A percentile compares a stretch with the other conserved stretches of the same genome.
These are phyloP conservation scores for Rattus rattus DNA, from an alignment of 2,113 vertebrate genomes.

Conservation along the genomic window DNA sequence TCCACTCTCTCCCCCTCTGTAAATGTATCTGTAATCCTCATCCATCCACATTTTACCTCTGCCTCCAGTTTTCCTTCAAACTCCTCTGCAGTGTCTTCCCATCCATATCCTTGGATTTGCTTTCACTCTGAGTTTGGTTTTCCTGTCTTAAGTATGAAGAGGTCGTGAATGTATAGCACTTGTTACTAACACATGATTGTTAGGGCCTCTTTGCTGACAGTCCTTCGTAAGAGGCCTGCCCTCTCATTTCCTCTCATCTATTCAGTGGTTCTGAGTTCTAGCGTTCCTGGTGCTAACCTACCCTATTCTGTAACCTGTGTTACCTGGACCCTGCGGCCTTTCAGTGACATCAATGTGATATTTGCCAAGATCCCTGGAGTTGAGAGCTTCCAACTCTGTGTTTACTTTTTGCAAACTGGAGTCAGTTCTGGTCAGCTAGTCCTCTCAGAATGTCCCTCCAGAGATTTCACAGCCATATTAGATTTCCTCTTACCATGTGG, in stretches of 20 bases:
- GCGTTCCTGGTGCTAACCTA: not conserved
- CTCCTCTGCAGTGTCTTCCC: not conserved
- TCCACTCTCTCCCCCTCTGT: not conserved
- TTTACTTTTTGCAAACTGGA: not conserved
- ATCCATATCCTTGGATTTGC: not conserved
- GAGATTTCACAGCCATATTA: not conserved
- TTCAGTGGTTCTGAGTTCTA: too few relatives aligned
- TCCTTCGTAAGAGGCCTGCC: not conserved
- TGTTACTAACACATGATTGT: not conserved
- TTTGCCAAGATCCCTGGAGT: not conserved
- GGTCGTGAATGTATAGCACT: not conserved
- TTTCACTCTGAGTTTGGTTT: not conserved
- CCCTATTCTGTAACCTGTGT: not conserved
- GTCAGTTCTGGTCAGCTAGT: not conserved
- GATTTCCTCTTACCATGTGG: not conserved
- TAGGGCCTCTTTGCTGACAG: not conserved
- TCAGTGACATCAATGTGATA: not conserved
- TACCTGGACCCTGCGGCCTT: not conserved
- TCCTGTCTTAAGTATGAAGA: not conserved
- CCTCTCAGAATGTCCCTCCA: not conserved
- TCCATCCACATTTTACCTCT: not conserved
- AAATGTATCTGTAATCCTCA: not conserved
- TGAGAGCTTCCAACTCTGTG: not conserved
- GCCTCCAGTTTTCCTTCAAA: not conserved
- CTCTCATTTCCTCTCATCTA: not conserved